Evolutionary conservation across 1,140 invertebrate species (phyloP).

Genomic region (honey bee (Apis mellifera)): DNA sequence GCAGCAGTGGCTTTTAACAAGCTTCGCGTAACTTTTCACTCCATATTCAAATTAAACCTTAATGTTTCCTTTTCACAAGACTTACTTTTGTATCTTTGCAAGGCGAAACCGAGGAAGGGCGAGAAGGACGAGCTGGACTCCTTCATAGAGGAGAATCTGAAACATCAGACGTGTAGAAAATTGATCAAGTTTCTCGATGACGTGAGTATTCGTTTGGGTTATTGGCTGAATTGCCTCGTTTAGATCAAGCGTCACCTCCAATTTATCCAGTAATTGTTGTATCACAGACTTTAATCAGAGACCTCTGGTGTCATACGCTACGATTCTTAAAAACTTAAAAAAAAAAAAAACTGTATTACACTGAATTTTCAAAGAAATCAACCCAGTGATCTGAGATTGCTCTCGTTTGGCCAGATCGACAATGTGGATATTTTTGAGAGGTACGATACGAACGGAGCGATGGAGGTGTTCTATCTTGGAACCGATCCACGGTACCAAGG

Average conservation of each 20-base stretch:
- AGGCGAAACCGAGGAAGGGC: constrained; percentile 72
- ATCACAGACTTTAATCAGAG: neutral
- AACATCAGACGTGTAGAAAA: constrained; percentile 78
- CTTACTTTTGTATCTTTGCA: constrained; percentile 13
- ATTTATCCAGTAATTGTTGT: neutral
- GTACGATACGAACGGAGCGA: constrained; percentile 52
- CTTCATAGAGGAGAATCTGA: constrained; percentile 81
- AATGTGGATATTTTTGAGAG: constrained; percentile 67
- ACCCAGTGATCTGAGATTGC: too few relatives aligned
- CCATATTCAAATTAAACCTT: neutral
- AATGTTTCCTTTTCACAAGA: neutral
- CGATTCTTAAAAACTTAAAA: neutral
- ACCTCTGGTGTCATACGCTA: neutral
- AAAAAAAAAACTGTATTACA: neutral
- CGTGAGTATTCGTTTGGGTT: constrained; percentile 57
- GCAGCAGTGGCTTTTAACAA: constrained; percentile 74
- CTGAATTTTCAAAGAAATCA: neutral
- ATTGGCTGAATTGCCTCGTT: constrained; percentile 11
- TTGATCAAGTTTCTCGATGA: constrained; percentile 83
- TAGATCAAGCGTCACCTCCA: neutral
- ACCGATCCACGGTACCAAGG: constrained; percentile 64
- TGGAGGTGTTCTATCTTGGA: constrained; percentile 74
- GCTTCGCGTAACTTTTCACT: constrained; percentile 62
- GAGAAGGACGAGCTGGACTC: constrained; percentile 81
- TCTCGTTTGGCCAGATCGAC: constrained; percentile 57